Percentiles rank a stretch among this genome's conserved stretches.
phyloP scores from a whole-genome alignment of 2,888 invertebrate species.

The Andrena praecox region DNA sequence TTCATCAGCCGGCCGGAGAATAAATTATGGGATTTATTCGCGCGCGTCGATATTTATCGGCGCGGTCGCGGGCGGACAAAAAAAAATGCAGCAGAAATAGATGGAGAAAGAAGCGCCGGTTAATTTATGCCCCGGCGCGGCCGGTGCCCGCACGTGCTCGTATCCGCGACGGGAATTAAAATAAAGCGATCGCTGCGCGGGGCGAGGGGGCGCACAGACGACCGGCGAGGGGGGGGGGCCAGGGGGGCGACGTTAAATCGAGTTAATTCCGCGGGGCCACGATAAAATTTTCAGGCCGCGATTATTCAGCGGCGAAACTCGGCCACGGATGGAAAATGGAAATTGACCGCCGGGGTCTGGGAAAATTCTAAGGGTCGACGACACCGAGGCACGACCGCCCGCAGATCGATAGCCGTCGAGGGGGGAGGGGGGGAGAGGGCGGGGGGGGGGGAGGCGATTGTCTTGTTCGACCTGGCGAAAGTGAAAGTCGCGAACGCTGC shows the following conservation, averaged over 20 bases:
- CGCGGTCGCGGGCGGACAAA: background rate
- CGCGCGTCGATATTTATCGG: slow-evolving; percentile 55
- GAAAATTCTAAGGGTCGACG: slow-evolving; percentile 44
- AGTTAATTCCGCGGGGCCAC: slow-evolving; percentile 28
- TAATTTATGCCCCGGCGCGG: slow-evolving; percentile 46
- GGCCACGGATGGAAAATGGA: background rate
- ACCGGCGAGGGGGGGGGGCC: background rate
- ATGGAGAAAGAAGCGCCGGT: slow-evolving; percentile 25
- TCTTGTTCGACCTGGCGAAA: slow-evolving; percentile 52
- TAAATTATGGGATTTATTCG: slow-evolving; percentile 61
- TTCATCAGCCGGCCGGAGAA: slow-evolving; percentile 46
- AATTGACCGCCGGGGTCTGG: background rate
- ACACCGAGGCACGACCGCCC: slow-evolving; percentile 31
- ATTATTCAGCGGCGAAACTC: slow-evolving; percentile 6
- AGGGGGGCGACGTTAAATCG: background rate
- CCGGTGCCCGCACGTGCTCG: slow-evolving; percentile 23
- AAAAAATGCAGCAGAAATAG: slow-evolving; percentile 15
- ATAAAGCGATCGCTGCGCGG: slow-evolving; percentile 26
- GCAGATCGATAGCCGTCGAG: slow-evolving; percentile 51
- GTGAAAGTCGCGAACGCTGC: slow-evolving; percentile 50
- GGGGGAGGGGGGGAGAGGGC: slow-evolving; percentile 47
- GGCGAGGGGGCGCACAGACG: background rate
- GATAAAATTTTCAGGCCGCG: slow-evolving; percentile 15
- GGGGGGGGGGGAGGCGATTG: slow-evolving; percentile 12
- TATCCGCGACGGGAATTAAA: slow-evolving; percentile 41